These are phyloP conservation scores for Cettia cetti DNA, from an alignment of 2,113 vertebrate species.

Conservation along the genomic window DNA sequence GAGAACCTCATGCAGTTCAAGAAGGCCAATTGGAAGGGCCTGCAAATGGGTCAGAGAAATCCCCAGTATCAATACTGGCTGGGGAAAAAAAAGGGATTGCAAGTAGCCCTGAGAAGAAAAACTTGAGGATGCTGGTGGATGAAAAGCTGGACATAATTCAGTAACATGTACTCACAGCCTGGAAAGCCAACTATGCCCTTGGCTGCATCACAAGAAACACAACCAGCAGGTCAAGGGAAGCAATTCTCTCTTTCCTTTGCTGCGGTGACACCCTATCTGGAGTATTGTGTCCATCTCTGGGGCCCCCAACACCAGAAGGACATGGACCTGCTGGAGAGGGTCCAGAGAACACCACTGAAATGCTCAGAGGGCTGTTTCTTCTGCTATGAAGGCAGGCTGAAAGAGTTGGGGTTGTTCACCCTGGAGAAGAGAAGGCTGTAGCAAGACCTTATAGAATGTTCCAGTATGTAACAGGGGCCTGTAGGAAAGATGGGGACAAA, in stretches of 20 bases:
- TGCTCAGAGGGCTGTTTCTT: not conserved
- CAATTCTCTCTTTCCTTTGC: not conserved
- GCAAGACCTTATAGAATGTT: not conserved
- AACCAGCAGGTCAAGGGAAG: not conserved
- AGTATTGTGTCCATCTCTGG: accelerated
- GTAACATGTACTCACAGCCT: not conserved
- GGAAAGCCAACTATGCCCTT: not conserved
- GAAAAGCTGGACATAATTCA: not conserved
- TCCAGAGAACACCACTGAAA: not conserved
- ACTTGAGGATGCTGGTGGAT: not conserved
- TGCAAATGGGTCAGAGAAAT: not conserved
- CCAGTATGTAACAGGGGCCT: not conserved
- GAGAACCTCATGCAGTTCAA: not conserved
- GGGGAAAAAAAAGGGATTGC: not conserved
- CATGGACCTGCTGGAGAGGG: not conserved
- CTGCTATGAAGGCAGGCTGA: not conserved
- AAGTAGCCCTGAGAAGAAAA: not conserved
- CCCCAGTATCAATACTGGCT: not conserved
- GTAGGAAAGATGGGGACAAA: not conserved
- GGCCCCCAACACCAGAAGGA: not conserved
- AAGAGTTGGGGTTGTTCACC: not conserved
- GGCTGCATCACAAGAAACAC: not conserved
- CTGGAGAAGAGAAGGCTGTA: not conserved
- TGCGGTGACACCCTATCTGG: not conserved
- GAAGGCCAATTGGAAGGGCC: not conserved